These are phyloP conservation scores for Nemoura dubitans DNA, from an alignment of 2,888 invertebrate genomes.

Conservation along the genomic window DNA sequence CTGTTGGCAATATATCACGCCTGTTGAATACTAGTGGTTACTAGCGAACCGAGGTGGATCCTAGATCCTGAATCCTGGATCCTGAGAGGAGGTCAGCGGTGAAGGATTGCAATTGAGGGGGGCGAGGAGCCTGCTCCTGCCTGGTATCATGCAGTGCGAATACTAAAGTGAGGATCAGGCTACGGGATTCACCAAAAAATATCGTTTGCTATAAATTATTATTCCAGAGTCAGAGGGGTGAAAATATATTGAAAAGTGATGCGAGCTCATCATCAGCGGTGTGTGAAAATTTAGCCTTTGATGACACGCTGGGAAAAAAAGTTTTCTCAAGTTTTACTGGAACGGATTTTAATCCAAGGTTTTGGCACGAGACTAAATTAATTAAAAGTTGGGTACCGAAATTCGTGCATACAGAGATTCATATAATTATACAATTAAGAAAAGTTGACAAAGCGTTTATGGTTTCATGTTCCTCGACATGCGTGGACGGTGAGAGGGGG, in stretches of 20 bases:
- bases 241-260: background rate
- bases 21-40: constrained; percentile 31
- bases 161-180: background rate
- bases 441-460: background rate
- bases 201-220: background rate
- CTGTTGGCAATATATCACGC: constrained; percentile 28
- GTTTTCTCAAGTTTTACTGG: background rate
- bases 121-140: background rate
- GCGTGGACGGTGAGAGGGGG: background rate
- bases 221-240: background rate
- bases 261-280: background rate
- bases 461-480: background rate
- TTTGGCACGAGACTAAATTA: too few species aligned
- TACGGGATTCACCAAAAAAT: background rate
- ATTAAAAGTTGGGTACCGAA: too few species aligned
- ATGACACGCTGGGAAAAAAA: background rate
- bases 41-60: background rate
- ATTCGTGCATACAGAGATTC: too few species aligned
- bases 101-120: background rate
- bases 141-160: background rate
- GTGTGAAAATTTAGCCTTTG: background rate
- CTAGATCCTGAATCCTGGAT: background rate
- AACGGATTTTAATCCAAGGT: background rate
- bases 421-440: background rate
- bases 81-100: constrained; percentile 5